Base-by-base conservation (phyloP, 2,797 vertebrate genomes). In the Holocentrus rufus region DNA sequence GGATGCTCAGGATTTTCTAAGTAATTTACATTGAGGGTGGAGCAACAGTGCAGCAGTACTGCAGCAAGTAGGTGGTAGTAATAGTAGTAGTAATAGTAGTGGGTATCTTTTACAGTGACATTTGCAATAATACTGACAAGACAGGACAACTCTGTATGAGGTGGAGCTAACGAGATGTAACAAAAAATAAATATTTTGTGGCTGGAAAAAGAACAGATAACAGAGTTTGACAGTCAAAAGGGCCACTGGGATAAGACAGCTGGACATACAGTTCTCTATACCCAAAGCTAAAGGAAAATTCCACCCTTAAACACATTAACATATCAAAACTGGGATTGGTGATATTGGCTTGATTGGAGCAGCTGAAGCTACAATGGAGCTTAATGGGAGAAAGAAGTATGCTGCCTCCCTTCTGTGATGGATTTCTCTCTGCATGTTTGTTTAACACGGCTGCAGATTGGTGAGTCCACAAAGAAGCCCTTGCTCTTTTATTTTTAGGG, bases 161-260 rank as follows among this genome's bases (percentile, higher is more conserved):
- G 15, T 55, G 9, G 36, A 15, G 22, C 15, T 42, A 47, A 47
- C n/a, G 22, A 67, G 7, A 17, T 9, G 22, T 31, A 54, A 66
- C 18, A 4, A 30, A 49, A 63, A 30, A 42, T 47, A 5, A 60
- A 60, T 15, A 25, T 52, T 25, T 25, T 23, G 25, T 50, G 6
- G 30, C 20, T 60, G 31, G 22, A 14, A 60, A 50, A 52, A 60
- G 57, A 49, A 20, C 22, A 49, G 18, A 68, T 18, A 58, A 17
- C 27, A 42, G 1, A 14, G 31, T 34, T 30, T 22, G n/a, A 31
- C 4, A 31, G 3, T 6, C 9, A 25, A 34, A 64, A 49, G 36
- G 36, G 7, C 20, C 36, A 22, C 44, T 47, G 17, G 17, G 6
- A 15, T 47, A 47, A 47, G 44, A 47, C 17, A 47, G 44, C 44